Evolutionary conservation across 2,113 vertebrate genomes (phyloP), one percentile per base, ranked within the genome.

Genomic region (Perca schrenkii): DNA sequence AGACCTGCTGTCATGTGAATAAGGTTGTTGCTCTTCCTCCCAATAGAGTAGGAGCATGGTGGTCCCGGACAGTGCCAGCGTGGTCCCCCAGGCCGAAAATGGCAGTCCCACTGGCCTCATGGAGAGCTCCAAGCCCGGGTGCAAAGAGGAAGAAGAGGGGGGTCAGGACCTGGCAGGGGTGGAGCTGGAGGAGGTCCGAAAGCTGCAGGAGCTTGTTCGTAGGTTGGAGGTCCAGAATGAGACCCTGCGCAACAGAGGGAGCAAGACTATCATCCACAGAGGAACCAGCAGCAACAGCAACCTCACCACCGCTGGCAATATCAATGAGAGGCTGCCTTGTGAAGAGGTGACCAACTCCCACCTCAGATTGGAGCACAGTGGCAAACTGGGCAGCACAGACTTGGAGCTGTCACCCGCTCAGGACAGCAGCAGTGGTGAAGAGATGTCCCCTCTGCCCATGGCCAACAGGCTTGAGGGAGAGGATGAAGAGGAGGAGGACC

Each of bases 221-320:
- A 95, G 96, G 46, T 84, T 98, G 84, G 97, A 98, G 90, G 90
- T 98, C 15, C 96, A 97, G 92, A 98, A 96, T 36, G 96, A 98
- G 92, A 96, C 95, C n/a, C 86, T 96, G 2, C 94, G 96, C 60
- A 95, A 34, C 76, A 94, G 96, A 72, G 92, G 95, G 3, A 69
- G 87, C 80, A 96, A 94, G 79, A 83, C 82, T 40, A 77, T 31
- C 47, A 1, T 88, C 70, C 92, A 89, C 1, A 92, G 92, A 75
- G 88, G 86, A 21, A 74, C 72, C 66, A 50, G 72, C 0, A 62
- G 34, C 15, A 28, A 80, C 81, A 88, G 90, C 0, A 93, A 92
- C 7, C 88, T 94, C 52, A 69, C 90, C 52, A 63, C 0, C 0
- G 0, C 79, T 0, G 83, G 47, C 7, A 91, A 94, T 61, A 93